These are phyloP conservation scores for Perodicticus potto DNA, from an alignment of 2,797 vertebrate species.

Conservation along the genomic window DNA sequence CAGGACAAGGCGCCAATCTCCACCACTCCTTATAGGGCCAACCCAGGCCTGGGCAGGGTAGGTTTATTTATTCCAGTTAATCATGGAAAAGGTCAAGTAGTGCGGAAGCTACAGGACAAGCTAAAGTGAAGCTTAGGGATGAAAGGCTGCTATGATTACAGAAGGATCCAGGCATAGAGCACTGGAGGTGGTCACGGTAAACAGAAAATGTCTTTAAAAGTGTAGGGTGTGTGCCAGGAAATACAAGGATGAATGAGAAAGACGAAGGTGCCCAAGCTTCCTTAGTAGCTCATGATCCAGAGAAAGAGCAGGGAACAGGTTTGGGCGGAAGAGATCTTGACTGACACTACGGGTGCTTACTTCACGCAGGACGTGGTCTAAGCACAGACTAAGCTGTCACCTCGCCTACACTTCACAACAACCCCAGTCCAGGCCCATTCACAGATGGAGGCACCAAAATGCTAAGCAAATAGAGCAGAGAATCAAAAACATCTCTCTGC, in stretches of 20 bases:
- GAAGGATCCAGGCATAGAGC: neutral
- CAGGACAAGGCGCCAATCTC: neutral
- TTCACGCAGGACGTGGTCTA: too few relatives aligned
- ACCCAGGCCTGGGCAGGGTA: neutral
- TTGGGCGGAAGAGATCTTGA: accelerated
- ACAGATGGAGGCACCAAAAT: neutral
- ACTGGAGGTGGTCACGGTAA: neutral
- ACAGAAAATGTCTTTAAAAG: neutral
- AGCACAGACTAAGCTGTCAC: neutral
- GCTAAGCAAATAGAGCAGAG: neutral
- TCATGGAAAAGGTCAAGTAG: neutral
- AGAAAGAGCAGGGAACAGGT: too few relatives aligned
- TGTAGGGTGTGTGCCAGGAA: neutral
- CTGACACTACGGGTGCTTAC: too few relatives aligned
- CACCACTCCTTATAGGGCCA: neutral
- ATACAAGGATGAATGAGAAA: neutral
- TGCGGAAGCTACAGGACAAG: neutral
- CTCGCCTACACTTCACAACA: neutral
- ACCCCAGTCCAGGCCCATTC: neutral
- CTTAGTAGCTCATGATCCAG: neutral
- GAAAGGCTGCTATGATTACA: neutral
- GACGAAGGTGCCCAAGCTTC: too few relatives aligned
- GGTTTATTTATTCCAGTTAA: neutral
- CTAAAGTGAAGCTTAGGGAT: neutral
- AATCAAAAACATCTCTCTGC: neutral